Evolutionary conservation across 2,888 invertebrate species (phyloP).

Genomic region (Euphydryas editha): DNA sequence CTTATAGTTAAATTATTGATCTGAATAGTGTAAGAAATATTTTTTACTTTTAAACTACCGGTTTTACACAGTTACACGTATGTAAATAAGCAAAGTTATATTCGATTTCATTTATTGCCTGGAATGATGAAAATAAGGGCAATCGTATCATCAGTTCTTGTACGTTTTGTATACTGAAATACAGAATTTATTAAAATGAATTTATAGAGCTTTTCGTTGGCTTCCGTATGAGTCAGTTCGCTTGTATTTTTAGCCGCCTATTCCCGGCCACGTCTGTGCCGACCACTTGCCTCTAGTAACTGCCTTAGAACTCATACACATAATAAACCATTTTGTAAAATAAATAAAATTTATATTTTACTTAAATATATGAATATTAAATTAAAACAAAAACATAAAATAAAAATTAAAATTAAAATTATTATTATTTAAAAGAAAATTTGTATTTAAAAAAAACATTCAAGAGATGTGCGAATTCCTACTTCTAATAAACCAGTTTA

Average conservation of each 20-base stretch:
- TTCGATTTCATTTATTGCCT: not conserved
- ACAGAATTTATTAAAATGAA: slow-evolving; percentile 63
- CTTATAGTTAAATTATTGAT: no score
- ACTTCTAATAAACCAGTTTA: not conserved
- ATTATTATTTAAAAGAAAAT: no score
- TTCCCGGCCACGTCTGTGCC: slow-evolving; percentile 55
- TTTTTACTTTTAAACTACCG: not conserved
- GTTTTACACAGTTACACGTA: not conserved
- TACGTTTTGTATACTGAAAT: slow-evolving; percentile 39
- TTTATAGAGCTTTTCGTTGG: slow-evolving; percentile 69
- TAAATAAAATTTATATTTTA: no score
- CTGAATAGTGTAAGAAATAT: not conserved
- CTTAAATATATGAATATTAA: no score
- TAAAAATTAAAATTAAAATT: not conserved
- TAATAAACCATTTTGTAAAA: not conserved
- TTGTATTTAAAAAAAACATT: no score
- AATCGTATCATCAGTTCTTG: slow-evolving; percentile 14
- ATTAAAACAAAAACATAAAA: no score
- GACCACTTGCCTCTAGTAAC: slow-evolving; percentile 36
- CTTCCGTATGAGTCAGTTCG: slow-evolving; percentile 68
- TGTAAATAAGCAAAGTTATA: not conserved
- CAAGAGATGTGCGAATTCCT: not conserved
- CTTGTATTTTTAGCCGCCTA: slow-evolving; percentile 68
- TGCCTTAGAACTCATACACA: slow-evolving; percentile 37
- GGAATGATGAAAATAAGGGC: not conserved